These are phyloP conservation scores for Dendrolimus houi DNA, from an alignment of 2,888 invertebrate species.

Conservation along the genomic window DNA sequence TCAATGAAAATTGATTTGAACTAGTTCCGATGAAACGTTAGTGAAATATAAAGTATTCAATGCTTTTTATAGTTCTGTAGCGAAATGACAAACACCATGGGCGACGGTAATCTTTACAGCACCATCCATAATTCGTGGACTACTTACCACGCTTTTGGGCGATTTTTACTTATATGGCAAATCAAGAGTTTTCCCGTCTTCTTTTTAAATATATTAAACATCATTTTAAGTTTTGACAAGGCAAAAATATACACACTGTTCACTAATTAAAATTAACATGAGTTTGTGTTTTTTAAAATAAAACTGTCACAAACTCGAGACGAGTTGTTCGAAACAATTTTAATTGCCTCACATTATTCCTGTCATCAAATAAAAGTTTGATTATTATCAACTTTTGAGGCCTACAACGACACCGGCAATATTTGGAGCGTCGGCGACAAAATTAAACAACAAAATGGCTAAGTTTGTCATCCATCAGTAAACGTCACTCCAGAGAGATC, in stretches of 20 bases:
- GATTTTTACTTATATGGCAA: too few species aligned
- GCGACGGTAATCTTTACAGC: too few species aligned
- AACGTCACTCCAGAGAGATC: conserved; percentile 58
- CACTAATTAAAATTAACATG: neutral
- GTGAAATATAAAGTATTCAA: too few species aligned
- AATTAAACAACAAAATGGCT: conserved; percentile 38
- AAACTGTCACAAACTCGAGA: neutral
- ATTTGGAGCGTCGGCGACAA: conserved; percentile 7
- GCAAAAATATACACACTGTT: neutral
- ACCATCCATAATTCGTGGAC: too few species aligned
- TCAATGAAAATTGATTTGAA: too few species aligned
- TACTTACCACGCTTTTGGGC: too few species aligned
- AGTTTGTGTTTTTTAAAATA: neutral
- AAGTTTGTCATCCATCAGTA: conserved; percentile 65
- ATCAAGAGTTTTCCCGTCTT: too few species aligned
- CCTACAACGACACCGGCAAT: neutral
- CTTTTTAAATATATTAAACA: too few species aligned
- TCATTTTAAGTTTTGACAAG: too few species aligned
- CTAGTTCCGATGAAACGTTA: too few species aligned
- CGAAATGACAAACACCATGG: too few species aligned
- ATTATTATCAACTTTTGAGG: neutral
- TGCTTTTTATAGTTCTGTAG: too few species aligned
- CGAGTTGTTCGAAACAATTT: neutral
- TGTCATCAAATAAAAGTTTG: neutral
- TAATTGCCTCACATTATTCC: neutral